These are phyloP conservation scores for Centropyge bicolor DNA, from an alignment of 2,797 vertebrate species.

Conservation along the genomic window DNA sequence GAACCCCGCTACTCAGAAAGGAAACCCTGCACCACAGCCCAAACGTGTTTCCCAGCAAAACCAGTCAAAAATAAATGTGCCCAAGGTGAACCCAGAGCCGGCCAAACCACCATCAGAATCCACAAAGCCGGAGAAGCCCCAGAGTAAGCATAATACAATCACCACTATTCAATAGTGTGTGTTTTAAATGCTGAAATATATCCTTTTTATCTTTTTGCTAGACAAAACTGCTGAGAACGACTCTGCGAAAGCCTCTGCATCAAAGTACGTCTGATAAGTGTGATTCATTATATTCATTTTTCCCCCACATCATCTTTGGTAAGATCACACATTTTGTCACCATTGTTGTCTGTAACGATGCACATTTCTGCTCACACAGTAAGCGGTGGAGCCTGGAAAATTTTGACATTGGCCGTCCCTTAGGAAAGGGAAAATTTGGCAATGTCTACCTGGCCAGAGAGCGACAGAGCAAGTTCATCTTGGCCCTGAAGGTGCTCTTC, in stretches of 20 bases:
- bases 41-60: conserved; percentile 57
- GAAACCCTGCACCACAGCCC: conserved; percentile 35
- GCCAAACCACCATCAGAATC: conserved; percentile 47
- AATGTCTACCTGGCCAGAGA: conserved; percentile 98
- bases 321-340: background rate
- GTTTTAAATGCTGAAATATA: background rate
- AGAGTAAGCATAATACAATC: conserved; percentile 61
- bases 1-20: conserved; percentile 54
- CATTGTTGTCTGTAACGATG: background rate
- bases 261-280: conserved; percentile 66
- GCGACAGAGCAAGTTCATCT: conserved; percentile 94
- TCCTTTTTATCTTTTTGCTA: conserved; percentile 16
- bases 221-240: conserved; percentile 65
- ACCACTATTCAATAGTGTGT: background rate
- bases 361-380: conserved; percentile 72
- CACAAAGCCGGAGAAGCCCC: conserved; percentile 66
- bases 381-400: conserved; percentile 94
- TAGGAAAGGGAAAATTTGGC: conserved; percentile 98
- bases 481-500: conserved; percentile 97
- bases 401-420: conserved; percentile 96
- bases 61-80: conserved; percentile 41
- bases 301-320: background rate
- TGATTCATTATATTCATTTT: background rate
- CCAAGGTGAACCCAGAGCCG: conserved; percentile 35
- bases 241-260: conserved; percentile 14